These are phyloP conservation scores for Allobates femoralis DNA, from an alignment of 2,797 vertebrate genomes.

Conservation along the genomic window DNA sequence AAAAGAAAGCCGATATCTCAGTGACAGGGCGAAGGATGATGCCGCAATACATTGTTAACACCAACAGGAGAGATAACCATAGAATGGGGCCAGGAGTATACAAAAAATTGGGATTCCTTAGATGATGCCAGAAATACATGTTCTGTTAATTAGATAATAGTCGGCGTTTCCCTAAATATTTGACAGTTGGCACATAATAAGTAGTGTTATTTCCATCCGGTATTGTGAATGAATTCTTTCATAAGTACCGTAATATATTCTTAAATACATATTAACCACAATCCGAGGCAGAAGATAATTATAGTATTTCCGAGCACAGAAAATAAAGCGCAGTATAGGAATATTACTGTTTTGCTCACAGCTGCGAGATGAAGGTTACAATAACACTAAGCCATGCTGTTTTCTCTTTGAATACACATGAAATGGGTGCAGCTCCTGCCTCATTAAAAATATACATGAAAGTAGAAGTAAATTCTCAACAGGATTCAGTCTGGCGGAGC, in stretches of 20 bases:
- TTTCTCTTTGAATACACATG: conserved; percentile 53
- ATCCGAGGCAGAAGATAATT: conserved; percentile 68
- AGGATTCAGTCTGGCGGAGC: conserved; percentile 50
- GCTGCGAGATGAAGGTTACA: conserved; percentile 69
- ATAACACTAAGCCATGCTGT: conserved; percentile 59
- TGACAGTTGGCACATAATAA: conserved; percentile 27
- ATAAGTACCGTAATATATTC: conserved; percentile 32
- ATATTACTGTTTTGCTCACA: conserved; percentile 69
- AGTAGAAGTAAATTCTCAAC: conserved; percentile 34
- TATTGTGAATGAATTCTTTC: conserved; percentile 52
- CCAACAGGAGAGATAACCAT: too few relatives aligned
- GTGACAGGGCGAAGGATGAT: too few relatives aligned
- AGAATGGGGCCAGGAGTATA: too few relatives aligned
- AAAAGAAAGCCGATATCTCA: too few relatives aligned
- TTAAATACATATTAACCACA: conserved; percentile 53
- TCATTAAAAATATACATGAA: conserved; percentile 61
- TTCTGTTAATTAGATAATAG: background rate
- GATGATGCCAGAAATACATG: background rate
- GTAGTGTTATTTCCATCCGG: conserved; percentile 30
- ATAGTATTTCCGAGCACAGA: conserved; percentile 57
- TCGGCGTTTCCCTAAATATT: conserved; percentile 21
- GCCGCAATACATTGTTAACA: too few relatives aligned
- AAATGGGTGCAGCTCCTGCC: conserved; percentile 45
- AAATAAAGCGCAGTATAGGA: conserved; percentile 53
- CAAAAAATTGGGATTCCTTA: background rate